Conservation (phyloP, 2,888 invertebrate species). For the Ceraclea dissimilis region DNA sequence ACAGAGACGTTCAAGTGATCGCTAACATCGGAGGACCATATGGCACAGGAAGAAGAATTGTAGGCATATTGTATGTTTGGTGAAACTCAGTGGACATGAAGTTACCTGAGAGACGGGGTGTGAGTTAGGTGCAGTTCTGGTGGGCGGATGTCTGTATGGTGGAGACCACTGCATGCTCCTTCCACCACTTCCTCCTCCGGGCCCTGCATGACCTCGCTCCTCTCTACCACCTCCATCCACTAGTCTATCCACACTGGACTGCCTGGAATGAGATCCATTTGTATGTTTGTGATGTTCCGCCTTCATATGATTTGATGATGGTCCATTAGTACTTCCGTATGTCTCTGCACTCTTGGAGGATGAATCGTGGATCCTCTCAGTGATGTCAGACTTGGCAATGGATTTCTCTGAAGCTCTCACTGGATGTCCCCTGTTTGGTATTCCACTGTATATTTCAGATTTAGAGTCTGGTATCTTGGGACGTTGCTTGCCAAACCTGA, state of each 20-base stretch:
- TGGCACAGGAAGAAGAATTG: too few species aligned
- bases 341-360: conserved; percentile 30
- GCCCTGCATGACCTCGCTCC: conserved; percentile 4
- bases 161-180: conserved; percentile 31
- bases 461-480: conserved; percentile 37
- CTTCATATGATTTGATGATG: conserved; percentile 5
- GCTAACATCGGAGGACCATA: too few species aligned
- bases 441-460: conserved; percentile 38
- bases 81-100: too few species aligned
- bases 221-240: conserved; percentile 17
- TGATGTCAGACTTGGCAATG: conserved; percentile 38
- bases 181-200: conserved; percentile 4
- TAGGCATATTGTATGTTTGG: too few species aligned
- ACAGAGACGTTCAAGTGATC: too few species aligned
- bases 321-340: conserved; percentile 11
- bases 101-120: conserved; percentile 24
- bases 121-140: conserved; percentile 29
- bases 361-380: conserved; percentile 39
- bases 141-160: conserved; percentile 37
- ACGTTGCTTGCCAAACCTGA: conserved; percentile 50
- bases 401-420: conserved; percentile 46
- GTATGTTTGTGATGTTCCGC: conserved; percentile 4
- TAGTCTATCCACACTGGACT: conserved; percentile 20
- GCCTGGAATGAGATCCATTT: conserved; percentile 23
- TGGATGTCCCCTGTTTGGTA: conserved; percentile 40